A percentile compares a stretch with the other conserved stretches of the same genome.
Conservation (phyloP, 2,888 invertebrate genomes). For the Tetragonula carbonaria region DNA sequence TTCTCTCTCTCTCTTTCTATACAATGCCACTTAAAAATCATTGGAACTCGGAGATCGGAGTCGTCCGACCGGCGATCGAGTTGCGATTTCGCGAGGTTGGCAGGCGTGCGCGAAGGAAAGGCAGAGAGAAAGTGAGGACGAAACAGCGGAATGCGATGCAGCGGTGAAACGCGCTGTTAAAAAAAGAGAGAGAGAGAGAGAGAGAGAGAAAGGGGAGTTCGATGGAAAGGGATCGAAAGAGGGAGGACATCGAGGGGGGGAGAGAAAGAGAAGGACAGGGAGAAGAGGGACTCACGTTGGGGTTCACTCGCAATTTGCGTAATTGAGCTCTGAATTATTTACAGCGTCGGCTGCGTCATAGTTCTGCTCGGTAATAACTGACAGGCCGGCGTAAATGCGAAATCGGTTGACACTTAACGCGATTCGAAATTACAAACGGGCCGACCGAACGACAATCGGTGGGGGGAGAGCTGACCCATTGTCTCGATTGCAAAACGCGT, state of each 20-base stretch:
- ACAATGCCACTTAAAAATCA: too few species aligned
- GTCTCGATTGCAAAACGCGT: conserved; percentile 33
- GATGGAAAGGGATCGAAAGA: conserved; percentile 21
- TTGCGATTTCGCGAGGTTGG: neutral
- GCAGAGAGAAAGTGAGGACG: neutral
- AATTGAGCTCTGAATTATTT: conserved; percentile 83
- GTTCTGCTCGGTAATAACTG: conserved; percentile 76
- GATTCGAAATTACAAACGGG: conserved; percentile 63
- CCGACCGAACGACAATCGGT: conserved; percentile 28
- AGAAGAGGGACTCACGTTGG: conserved; percentile 61
- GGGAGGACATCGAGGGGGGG: conserved; percentile 22
- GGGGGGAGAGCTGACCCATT: conserved; percentile 27
- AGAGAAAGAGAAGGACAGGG: conserved; percentile 36
- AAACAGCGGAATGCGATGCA: neutral
- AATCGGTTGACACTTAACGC: conserved; percentile 74
- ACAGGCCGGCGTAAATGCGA: conserved; percentile 71
- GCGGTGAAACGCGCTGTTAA: neutral
- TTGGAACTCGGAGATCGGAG: too few species aligned
- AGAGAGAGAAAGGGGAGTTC: conserved; percentile 23
- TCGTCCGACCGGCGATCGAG: too few species aligned
- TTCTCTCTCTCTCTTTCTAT: too few species aligned
- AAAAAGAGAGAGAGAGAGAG: conserved; percentile 26
- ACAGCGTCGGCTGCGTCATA: conserved; percentile 81
- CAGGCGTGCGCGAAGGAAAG: neutral
- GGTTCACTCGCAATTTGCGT: conserved; percentile 79